Base-by-base conservation (phyloP, 2,113 vertebrate species). In the Cavia porcellus region DNA sequence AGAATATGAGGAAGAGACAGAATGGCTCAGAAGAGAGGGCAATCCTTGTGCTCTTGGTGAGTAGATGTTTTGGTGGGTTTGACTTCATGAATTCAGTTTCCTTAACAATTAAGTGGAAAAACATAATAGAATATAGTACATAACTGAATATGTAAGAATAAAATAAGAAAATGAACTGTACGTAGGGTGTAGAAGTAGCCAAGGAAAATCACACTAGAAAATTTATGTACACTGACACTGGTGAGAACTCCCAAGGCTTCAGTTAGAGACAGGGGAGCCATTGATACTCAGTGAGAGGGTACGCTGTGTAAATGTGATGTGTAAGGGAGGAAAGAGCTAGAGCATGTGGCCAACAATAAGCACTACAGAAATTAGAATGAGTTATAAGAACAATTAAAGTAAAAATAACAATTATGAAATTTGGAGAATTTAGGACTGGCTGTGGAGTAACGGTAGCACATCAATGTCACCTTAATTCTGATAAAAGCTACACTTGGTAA, bases 301-400 rank as follows among this genome's bases (percentile, higher is more conserved):
- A 86, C 74, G 19, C 15, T 24, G 20, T 74, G 20, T 93, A 35
- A 55, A 28, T 10, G 11, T 32, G 61, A 45, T 20, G 28, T 17
- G 61, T 61, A 47, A 35, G 24, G 79, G 7, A 93, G 0, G 10
- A 32, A 75, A 94, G 9, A 52, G 28, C 28, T n/a, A 55, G 0
- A 68, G 24, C 15, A 81, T 14, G 47, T 70, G 13, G 25, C 15
- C 15, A 85, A 15, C 84, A 89, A 62, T 35, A 74, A 90, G 2
- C 24, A 85, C 38, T 55, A 1, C 38, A 52, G 20, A 92, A 86
- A 61, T 82, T 62, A 96, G 74, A 94, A 70, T 86, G 52, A 92
- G 85, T 24, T 28, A 47, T 12, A 86, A 61, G 35, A 86, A 83
- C 5, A n/a, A 68, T 94, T 89, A 79, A 70, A 95, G 7, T 81